These are phyloP conservation scores for Amorpha juglandis DNA, from an alignment of 2,888 invertebrate species.

Conservation along the genomic window DNA sequence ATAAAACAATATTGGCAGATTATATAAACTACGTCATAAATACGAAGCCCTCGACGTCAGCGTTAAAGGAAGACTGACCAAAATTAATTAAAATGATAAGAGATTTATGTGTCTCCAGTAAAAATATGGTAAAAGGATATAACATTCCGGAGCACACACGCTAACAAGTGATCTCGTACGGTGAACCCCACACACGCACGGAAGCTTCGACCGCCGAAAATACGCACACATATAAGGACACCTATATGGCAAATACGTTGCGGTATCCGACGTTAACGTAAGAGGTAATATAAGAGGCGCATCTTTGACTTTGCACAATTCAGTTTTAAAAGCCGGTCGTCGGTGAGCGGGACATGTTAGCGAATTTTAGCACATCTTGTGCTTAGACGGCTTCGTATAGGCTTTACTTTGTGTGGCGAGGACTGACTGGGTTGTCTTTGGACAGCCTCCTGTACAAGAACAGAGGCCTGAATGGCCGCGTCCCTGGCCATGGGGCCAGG, in stretches of 20 bases:
- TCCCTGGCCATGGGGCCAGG: slow-evolving; percentile 80
- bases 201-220: slow-evolving; percentile 66
- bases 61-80: slow-evolving; percentile 38
- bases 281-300: slow-evolving; percentile 83
- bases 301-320: slow-evolving; percentile 83
- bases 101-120: slow-evolving; percentile 41
- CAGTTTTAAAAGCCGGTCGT: slow-evolving; percentile 79
- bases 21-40: slow-evolving; percentile 33
- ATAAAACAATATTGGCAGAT: slow-evolving; percentile 29
- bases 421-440: slow-evolving; percentile 45
- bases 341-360: slow-evolving; percentile 76
- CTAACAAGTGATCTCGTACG: slow-evolving; percentile 48
- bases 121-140: slow-evolving; percentile 57
- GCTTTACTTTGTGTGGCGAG: slow-evolving; percentile 59
- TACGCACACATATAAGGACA: slow-evolving; percentile 65
- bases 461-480: slow-evolving; percentile 60
- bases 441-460: slow-evolving; percentile 42
- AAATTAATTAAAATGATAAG: slow-evolving; percentile 43
- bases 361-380: slow-evolving; percentile 64
- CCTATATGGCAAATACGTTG: slow-evolving; percentile 80
- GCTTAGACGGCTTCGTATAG: slow-evolving; percentile 57
- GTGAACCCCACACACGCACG: slow-evolving; percentile 48
- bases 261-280: slow-evolving; percentile 80
- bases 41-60: not conserved
- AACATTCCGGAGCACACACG: slow-evolving; percentile 46